These are phyloP conservation scores for Coleophora deauratella DNA, from an alignment of 2,888 invertebrate species.

Conservation along the genomic window DNA sequence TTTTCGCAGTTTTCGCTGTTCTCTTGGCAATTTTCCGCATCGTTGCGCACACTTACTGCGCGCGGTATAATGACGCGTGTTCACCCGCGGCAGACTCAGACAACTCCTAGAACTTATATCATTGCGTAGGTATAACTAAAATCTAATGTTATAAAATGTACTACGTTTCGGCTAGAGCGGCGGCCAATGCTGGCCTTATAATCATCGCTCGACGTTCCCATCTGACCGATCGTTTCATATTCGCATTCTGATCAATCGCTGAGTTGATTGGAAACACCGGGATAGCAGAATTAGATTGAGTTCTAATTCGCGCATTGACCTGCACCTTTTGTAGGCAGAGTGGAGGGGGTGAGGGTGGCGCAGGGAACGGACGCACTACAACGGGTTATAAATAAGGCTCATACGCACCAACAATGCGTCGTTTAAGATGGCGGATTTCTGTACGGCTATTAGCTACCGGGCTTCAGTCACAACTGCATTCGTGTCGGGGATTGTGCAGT, in stretches of 20 bases:
- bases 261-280: conserved; percentile 34
- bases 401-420: conserved; percentile 29
- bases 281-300: conserved; percentile 37
- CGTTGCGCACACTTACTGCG: conserved; percentile 19
- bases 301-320: conserved; percentile 23
- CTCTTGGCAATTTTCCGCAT: conserved; percentile 23
- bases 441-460: conserved; percentile 19
- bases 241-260: conserved; percentile 32
- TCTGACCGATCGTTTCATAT: conserved; percentile 25
- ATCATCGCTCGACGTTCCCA: conserved; percentile 13
- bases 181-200: background rate
- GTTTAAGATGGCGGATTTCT: conserved; percentile 24
- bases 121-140: too few relatives aligned
- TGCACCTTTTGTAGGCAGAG: conserved; percentile 17
- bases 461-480: too few relatives aligned
- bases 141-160: background rate
- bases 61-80: conserved; percentile 9
- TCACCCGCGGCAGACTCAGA: conserved; percentile 2
- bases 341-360: conserved; percentile 1
- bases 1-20: conserved; percentile 26
- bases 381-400: conserved; percentile 34
- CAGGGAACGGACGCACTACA: conserved; percentile 16
- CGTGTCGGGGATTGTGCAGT: too few relatives aligned
- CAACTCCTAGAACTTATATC: background rate
- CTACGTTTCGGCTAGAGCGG: background rate